Base-by-base conservation (phyloP, 2,888 invertebrate species). In the Dendrolimus pini region DNA sequence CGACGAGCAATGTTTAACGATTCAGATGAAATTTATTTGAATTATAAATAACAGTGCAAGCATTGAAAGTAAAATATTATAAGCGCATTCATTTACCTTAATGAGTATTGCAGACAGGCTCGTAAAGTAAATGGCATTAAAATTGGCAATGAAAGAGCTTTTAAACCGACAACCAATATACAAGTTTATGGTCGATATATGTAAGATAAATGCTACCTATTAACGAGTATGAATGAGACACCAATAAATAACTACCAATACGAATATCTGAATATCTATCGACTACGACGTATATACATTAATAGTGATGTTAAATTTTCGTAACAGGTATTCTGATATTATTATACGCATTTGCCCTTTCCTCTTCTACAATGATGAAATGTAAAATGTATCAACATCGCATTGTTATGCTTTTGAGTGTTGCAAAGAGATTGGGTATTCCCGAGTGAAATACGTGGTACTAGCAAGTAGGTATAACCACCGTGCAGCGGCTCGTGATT, bases 401-500 rank as follows among this genome's bases (percentile, higher is more conserved):
- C 30, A 6, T 30, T 30, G 30, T 30, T 30, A 6, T 30, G 3
- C 30, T 30, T 30, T 30, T 30, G 30, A 30, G 6, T 30, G 30
- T 30, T 30, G 30, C 6, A 30, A 30, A 30, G 30, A 30, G 30
- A 3, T 30, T 30, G 30, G 30, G 30, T 30, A 30, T 30, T 30
- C 30, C 30, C 30, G 30, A 30, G 30, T 30, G 6, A 30, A 30
- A 30, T 30, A 30, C 30, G 30, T 30, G 47, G 9, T 47, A 47
- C 12, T 47, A 9, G 47, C 47, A 47, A 47, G 12, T 47, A 10
- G 30, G 47, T 47, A 47, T 47, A 47, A 47, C 74, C 72, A 71
- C 69, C 82, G 75, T 77, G 73, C 79, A 75, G 77, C 74, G 74
- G 76, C 75, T 80, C 69, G 82, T 82, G 78, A 82, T 81, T 83